phyloP scores from a whole-genome alignment of 2,888 invertebrate species.

The Monochamus alternatus region DNA sequence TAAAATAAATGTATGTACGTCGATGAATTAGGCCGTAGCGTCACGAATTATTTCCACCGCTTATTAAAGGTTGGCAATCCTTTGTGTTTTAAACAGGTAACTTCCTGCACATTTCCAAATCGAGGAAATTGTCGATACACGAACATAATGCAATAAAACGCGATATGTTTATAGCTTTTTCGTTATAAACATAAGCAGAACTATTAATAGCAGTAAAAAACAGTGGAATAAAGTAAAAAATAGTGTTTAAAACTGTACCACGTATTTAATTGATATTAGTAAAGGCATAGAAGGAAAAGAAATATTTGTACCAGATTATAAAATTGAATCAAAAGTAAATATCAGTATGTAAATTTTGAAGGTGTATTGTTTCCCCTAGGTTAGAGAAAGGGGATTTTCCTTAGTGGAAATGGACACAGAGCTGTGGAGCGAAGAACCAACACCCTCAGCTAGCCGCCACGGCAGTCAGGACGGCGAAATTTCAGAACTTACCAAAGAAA shows the following conservation, averaged over 20 bases:
- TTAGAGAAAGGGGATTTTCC: slow-evolving; percentile 83
- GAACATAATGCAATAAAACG: neutral
- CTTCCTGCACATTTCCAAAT: neutral
- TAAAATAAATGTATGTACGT: neutral
- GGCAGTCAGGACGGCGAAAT: slow-evolving; percentile 83
- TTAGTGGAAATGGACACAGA: slow-evolving; percentile 93
- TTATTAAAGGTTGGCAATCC: neutral
- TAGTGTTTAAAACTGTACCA: no score
- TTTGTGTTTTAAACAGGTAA: neutral
- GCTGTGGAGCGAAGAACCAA: slow-evolving; percentile 82
- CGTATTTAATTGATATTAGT: no score
- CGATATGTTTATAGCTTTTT: no score
- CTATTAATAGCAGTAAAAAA: no score
- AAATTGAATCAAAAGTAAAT: no score
- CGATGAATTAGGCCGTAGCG: neutral
- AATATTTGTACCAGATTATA: no score
- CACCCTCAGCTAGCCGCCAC: slow-evolving; percentile 71
- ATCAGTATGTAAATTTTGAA: neutral
- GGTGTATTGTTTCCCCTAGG: slow-evolving; percentile 55
- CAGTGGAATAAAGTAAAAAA: no score
- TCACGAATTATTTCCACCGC: neutral
- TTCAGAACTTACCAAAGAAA: slow-evolving; percentile 87
- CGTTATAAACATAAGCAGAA: no score
- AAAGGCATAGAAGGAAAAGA: no score
- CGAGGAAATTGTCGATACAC: neutral